Percentiles rank a stretch among this genome's conserved stretches.
These are phyloP conservation scores for Pachyrhynchus sulphureomaculatus DNA, from an alignment of 1,140 invertebrate species.

Conservation along the genomic window DNA sequence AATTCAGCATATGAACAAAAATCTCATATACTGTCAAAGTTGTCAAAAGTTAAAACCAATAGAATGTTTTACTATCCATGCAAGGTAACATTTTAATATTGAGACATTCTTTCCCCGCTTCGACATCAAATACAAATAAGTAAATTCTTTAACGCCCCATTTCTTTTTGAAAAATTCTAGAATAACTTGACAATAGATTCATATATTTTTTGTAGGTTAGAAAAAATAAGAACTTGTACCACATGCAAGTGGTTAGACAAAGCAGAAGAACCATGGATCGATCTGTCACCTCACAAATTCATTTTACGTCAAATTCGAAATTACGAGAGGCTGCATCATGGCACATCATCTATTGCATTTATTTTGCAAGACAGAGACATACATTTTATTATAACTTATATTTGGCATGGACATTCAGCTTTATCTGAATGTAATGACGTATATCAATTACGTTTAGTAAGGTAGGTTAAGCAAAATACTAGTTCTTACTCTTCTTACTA, in stretches of 20 bases:
- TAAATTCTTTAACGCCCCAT: too few relatives aligned
- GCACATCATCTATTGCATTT: constrained; percentile 60
- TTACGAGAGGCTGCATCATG: constrained; percentile 58
- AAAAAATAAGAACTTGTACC: constrained; percentile 53
- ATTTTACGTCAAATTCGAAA: constrained; percentile 61
- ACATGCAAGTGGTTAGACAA: constrained; percentile 57
- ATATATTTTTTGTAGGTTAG: constrained; percentile 41
- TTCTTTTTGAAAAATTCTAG: too few relatives aligned
- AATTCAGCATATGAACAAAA: constrained; percentile 54
- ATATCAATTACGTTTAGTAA: constrained; percentile 56
- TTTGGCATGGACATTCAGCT: constrained; percentile 68
- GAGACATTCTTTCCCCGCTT: too few relatives aligned
- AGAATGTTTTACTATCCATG: constrained; percentile 54
- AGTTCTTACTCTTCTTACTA: neutral
- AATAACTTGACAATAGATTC: too few relatives aligned
- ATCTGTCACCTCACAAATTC: constrained; percentile 62
- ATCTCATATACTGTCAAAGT: constrained; percentile 56
- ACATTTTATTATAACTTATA: constrained; percentile 63
- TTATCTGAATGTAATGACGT: constrained; percentile 63
- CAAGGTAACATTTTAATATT: constrained; percentile 15
- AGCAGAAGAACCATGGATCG: constrained; percentile 55
- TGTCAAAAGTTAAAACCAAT: constrained; percentile 58
- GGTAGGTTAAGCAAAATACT: neutral
- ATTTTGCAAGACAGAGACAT: constrained; percentile 64
- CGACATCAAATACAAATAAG: too few relatives aligned